A percentile compares a stretch with the other conserved stretches of the same genome.
These are phyloP conservation scores for Lagria hirta DNA, from an alignment of 2,888 invertebrate genomes.

Conservation along the genomic window DNA sequence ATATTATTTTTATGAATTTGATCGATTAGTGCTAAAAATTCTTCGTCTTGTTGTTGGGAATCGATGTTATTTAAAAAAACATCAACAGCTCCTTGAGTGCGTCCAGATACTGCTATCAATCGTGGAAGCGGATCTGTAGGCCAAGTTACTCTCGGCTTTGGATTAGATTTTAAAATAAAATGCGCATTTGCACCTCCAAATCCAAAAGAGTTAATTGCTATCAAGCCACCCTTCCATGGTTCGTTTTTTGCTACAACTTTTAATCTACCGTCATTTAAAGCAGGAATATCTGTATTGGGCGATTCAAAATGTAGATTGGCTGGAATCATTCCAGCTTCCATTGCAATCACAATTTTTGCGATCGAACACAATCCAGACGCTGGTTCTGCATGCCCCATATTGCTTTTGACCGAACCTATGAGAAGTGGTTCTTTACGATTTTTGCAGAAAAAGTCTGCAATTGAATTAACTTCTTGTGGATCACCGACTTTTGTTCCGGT, in stretches of 20 bases:
- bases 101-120: conserved; percentile 77
- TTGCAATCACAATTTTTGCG: conserved; percentile 88
- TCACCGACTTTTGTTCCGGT: conserved; percentile 99
- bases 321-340: conserved; percentile 89
- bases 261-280: conserved; percentile 85
- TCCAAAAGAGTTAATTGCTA: conserved; percentile 95
- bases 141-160: conserved; percentile 65
- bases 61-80: conserved; percentile 65
- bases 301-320: conserved; percentile 84
- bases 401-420: conserved; percentile 96
- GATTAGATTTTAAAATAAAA: conserved; percentile 78
- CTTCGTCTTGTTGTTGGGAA: conserved; percentile 65
- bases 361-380: conserved; percentile 88
- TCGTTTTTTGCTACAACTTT: conserved; percentile 83
- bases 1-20: conserved; percentile 71
- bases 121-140: conserved; percentile 64
- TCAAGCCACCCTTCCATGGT: conserved; percentile 87
- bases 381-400: conserved; percentile 98
- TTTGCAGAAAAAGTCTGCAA: conserved; percentile 88
- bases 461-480: conserved; percentile 95
- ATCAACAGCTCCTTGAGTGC: conserved; percentile 78
- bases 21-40: conserved; percentile 75
- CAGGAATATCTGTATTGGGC: conserved; percentile 90
- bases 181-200: conserved; percentile 99
- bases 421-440: conserved; percentile 77